These are phyloP conservation scores for Pteronura brasiliensis DNA, from an alignment of 2,113 vertebrate genomes.

Conservation along the genomic window DNA sequence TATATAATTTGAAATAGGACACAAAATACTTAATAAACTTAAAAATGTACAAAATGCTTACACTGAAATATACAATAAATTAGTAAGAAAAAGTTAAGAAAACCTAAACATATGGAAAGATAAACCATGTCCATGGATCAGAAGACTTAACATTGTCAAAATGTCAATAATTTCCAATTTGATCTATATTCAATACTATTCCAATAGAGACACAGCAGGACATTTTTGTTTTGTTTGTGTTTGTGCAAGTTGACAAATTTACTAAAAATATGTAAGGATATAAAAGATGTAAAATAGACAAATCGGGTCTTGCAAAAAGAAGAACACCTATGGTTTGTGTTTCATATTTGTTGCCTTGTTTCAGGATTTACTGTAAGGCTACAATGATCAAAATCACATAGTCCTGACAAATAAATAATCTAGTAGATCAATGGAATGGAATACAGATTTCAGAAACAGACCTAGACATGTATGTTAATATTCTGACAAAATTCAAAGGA, in stretches of 20 bases:
- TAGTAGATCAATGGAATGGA: not conserved
- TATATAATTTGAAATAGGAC: not conserved
- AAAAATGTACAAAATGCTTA: not conserved
- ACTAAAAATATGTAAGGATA: not conserved
- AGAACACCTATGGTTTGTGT: not conserved
- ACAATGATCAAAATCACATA: not conserved
- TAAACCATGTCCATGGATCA: not conserved
- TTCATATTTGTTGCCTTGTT: not conserved
- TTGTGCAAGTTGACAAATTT: not conserved
- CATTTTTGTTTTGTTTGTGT: not conserved
- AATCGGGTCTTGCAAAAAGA: not conserved
- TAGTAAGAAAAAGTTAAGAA: not conserved
- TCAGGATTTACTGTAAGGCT: not conserved
- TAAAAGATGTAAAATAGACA: not conserved
- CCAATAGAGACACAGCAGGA: not conserved
- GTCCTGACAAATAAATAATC: not conserved
- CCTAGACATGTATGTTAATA: not conserved
- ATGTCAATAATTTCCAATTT: not conserved
- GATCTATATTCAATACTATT: not conserved
- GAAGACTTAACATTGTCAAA: not conserved
- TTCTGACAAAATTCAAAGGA: not conserved
- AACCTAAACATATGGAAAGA: not conserved
- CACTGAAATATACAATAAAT: not conserved
- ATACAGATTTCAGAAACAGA: not conserved
- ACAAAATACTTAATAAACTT: not conserved